These are phyloP conservation scores for Mormyrops boulengeri DNA, from an alignment of 2,797 vertebrate genomes.

Conservation along the genomic window DNA sequence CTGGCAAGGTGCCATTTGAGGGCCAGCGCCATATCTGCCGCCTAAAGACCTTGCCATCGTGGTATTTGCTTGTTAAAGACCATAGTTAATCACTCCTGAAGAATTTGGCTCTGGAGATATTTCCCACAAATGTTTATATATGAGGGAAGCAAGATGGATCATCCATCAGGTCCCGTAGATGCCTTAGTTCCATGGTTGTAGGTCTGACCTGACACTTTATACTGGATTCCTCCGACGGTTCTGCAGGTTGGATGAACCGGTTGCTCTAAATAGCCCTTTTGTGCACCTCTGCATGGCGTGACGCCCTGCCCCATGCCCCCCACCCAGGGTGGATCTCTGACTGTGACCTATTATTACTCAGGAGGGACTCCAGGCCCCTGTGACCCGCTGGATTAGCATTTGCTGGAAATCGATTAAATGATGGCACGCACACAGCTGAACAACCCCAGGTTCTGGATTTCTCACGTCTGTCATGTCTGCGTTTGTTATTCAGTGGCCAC, in stretches of 20 bases:
- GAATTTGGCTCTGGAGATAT: neutral
- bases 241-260: neutral
- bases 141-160: neutral
- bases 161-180: neutral
- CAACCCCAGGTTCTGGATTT: neutral
- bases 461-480: neutral
- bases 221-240: neutral
- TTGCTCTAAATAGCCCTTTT: neutral
- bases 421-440: neutral
- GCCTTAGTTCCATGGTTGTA: neutral
- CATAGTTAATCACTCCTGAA: neutral
- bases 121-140: neutral
- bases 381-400: neutral
- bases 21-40: neutral
- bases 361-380: neutral
- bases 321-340: neutral
- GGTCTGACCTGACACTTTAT: neutral
- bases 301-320: neutral
- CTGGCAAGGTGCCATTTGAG: neutral
- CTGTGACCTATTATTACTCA: neutral
- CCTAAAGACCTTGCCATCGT: neutral
- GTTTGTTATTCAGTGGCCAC: neutral
- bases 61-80: neutral
- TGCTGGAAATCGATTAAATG: neutral
- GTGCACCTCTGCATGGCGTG: neutral